A percentile compares a stretch with the other conserved stretches of the same genome.
phyloP scores from a whole-genome alignment of 2,113 vertebrate species.

The Labrus mixtus region DNA sequence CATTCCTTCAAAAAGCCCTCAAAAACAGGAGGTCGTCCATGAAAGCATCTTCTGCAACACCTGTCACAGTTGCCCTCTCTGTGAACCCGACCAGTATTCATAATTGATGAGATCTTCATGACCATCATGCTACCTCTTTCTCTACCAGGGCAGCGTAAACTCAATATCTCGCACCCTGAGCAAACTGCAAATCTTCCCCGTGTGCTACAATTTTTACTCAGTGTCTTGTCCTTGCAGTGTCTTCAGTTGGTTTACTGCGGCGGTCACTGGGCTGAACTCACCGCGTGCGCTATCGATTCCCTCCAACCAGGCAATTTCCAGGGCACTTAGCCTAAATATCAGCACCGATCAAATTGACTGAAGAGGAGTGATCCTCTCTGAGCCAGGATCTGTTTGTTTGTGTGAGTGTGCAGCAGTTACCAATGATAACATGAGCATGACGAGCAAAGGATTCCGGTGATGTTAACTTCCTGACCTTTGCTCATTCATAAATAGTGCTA shows the following conservation, averaged over 20 bases:
- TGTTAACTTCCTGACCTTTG: constrained; percentile 19
- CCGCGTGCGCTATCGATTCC: constrained; percentile 70
- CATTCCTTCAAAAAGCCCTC: constrained; percentile 26
- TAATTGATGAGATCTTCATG: constrained; percentile 72
- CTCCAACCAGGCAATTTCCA: constrained; percentile 68
- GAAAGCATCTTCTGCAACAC: constrained; percentile 58
- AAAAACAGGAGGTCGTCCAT: constrained; percentile 30
- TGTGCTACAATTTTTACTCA: neutral
- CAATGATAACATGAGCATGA: neutral
- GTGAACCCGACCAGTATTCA: constrained; percentile 64
- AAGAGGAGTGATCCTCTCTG: constrained; percentile 48
- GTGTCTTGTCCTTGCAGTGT: constrained; percentile 20
- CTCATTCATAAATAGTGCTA: constrained; percentile 19
- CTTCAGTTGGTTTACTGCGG: constrained; percentile 17
- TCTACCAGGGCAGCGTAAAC: constrained; percentile 14
- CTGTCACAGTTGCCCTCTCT: constrained; percentile 65
- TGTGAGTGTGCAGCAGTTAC: constrained; percentile 9
- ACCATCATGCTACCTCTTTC: constrained; percentile 25
- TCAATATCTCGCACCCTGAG: constrained; percentile 21
- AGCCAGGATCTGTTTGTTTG: constrained; percentile 17
- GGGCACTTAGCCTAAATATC: constrained; percentile 75
- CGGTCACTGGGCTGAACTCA: constrained; percentile 19
- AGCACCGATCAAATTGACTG: constrained; percentile 58
- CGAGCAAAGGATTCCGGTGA: constrained; percentile 17
- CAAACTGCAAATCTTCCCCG: constrained; percentile 10